Conservation (phyloP, 2,888 invertebrate genomes). For the Phasia obesa region DNA sequence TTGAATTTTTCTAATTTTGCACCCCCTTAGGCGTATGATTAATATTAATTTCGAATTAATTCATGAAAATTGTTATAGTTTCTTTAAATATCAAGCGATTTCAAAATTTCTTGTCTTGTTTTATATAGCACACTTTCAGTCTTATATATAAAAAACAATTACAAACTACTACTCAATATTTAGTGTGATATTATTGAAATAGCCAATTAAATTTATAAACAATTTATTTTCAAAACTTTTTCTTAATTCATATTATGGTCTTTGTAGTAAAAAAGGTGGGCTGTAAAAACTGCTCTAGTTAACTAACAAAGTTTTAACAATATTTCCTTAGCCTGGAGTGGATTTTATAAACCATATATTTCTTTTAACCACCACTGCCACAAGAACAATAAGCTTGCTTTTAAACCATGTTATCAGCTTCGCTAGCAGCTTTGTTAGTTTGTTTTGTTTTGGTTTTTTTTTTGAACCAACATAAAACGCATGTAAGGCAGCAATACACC, state of each 20-base stretch:
- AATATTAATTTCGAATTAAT: constrained; percentile 35
- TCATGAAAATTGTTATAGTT: background rate
- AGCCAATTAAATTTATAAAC: constrained; percentile 22
- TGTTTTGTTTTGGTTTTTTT: constrained; percentile 3
- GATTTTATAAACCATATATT: constrained; percentile 11
- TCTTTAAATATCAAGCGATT: background rate
- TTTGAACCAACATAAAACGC: background rate
- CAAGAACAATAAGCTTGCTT: constrained; percentile 34
- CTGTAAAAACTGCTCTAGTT: constrained; percentile 17
- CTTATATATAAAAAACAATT: background rate
- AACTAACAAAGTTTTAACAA: constrained; percentile 25
- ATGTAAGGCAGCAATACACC: background rate
- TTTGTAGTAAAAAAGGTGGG: background rate
- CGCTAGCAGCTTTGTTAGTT: background rate
- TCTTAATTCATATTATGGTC: background rate
- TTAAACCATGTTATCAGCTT: background rate
- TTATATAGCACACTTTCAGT: background rate
- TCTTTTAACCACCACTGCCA: constrained; percentile 2
- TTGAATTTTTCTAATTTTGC: background rate
- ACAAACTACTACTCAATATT: background rate
- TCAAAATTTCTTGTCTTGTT: background rate
- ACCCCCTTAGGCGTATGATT: constrained; percentile 12
- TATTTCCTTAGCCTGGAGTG: constrained; percentile 17
- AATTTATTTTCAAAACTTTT: constrained; percentile 19
- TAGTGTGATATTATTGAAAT: background rate